phyloP scores from a whole-genome alignment of 2,113 vertebrate species.

The Diadophis punctatus region DNA sequence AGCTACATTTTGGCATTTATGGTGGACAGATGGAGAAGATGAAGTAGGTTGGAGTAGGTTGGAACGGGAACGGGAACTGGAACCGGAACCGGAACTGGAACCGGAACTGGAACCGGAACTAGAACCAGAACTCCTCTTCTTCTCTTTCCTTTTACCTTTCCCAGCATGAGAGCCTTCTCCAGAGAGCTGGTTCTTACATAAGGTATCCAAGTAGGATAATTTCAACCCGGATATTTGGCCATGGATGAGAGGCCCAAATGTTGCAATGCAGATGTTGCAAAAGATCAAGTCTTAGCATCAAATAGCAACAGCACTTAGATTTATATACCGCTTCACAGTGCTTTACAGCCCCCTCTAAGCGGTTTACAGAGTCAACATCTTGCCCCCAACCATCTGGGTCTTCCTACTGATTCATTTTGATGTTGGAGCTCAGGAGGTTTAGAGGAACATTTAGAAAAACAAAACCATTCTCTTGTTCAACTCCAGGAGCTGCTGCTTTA shows the following conservation, averaged over 20 bases:
- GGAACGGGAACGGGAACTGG: not conserved
- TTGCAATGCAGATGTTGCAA: not conserved
- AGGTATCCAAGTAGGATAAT: not conserved
- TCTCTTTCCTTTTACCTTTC: not conserved
- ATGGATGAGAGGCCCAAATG: not conserved
- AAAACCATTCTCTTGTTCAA: not conserved
- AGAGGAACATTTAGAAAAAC: not conserved
- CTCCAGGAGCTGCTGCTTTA: not conserved
- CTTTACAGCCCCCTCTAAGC: too few species aligned
- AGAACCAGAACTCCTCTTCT: not conserved
- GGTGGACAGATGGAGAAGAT: not conserved
- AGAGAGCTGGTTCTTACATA: not conserved
- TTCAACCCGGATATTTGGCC: not conserved
- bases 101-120: too few species aligned
- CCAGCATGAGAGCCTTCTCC: not conserved
- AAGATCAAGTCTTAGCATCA: not conserved
- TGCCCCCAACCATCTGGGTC: too few species aligned
- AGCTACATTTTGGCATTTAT: not conserved
- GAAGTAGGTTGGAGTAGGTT: not conserved
- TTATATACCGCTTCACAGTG: too few species aligned
- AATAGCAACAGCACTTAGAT: too few species aligned
- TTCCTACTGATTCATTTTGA: not conserved
- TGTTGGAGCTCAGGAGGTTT: not conserved
- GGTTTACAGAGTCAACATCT: too few species aligned
- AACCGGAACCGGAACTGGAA: not conserved